Conservation (phyloP, 1,140 invertebrate genomes). For the Steinernema khuongi region DNA sequence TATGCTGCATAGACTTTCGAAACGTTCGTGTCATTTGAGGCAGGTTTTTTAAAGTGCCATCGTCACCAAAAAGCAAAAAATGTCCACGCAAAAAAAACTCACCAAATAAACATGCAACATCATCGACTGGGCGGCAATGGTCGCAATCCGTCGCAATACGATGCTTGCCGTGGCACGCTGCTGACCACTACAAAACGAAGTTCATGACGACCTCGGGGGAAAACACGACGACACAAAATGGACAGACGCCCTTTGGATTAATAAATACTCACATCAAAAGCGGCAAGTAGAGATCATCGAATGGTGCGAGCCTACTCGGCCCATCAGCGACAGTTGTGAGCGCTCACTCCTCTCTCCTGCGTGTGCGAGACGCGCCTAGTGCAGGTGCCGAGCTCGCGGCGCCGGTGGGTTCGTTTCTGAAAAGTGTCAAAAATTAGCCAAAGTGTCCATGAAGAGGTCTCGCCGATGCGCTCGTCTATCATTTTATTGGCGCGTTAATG, state of each 20-base stretch:
- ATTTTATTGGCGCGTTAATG: background rate
- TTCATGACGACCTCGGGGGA: background rate
- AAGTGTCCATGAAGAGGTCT: background rate
- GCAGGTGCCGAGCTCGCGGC: background rate
- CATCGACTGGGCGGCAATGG: background rate
- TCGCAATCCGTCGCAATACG: conserved; percentile 5
- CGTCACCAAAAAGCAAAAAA: too few relatives aligned
- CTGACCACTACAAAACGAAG: background rate
- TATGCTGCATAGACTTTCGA: too few relatives aligned
- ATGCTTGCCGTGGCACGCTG: background rate
- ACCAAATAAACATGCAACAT: conserved; percentile 15
- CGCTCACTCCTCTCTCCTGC: background rate
- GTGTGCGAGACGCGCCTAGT: background rate
- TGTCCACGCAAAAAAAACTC: background rate
- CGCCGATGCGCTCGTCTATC: too few relatives aligned
- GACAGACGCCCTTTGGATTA: background rate
- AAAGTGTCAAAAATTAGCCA: background rate
- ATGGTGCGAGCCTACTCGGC: conserved; percentile 4
- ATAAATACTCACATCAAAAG: conserved; percentile 15
- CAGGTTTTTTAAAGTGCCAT: background rate
- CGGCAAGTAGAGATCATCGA: conserved; percentile 10
- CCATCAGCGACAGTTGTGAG: conserved; percentile 14
- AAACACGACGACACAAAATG: background rate
- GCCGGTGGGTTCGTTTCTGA: conserved; percentile 1
- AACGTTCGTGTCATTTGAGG: background rate